phyloP scores from a whole-genome alignment of 2,797 vertebrate genomes.

The Mus caroli region DNA sequence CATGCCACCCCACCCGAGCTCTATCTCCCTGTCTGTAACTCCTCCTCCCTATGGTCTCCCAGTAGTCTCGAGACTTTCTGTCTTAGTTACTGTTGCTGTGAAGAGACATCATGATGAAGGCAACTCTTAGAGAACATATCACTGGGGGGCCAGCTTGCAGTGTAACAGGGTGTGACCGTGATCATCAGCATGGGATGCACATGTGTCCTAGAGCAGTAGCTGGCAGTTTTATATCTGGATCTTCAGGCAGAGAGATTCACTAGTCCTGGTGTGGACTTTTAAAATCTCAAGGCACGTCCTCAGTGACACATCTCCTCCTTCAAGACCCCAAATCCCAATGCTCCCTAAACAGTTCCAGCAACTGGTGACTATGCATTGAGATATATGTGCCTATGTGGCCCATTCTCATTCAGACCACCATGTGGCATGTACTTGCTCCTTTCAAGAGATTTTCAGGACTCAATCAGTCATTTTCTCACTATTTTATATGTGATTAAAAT shows the following conservation, averaged over 20 bases:
- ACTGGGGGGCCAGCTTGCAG: background rate
- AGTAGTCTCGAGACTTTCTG: background rate
- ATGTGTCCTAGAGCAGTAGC: too few species aligned
- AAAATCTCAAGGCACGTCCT: background rate
- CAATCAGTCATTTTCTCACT: background rate
- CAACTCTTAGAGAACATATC: background rate
- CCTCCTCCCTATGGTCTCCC: background rate
- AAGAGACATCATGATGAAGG: background rate
- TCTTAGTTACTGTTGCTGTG: too few species aligned
- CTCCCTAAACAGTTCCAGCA: too few species aligned
- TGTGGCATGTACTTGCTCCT: background rate
- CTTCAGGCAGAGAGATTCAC: background rate
- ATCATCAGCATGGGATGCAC: background rate
- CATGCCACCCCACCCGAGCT: background rate
- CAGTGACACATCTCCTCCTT: background rate
- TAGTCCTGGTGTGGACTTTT: background rate
- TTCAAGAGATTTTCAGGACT: background rate
- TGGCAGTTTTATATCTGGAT: background rate
- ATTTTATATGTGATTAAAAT: conserved; percentile 9
- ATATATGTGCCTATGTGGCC: background rate
- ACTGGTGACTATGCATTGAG: background rate
- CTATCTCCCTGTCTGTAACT: background rate
- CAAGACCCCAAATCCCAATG: background rate
- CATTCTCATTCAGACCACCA: background rate
- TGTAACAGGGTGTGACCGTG: too few species aligned